Conservation (phyloP, 2,113 vertebrate species). For the Chaenogobius annularis region DNA sequence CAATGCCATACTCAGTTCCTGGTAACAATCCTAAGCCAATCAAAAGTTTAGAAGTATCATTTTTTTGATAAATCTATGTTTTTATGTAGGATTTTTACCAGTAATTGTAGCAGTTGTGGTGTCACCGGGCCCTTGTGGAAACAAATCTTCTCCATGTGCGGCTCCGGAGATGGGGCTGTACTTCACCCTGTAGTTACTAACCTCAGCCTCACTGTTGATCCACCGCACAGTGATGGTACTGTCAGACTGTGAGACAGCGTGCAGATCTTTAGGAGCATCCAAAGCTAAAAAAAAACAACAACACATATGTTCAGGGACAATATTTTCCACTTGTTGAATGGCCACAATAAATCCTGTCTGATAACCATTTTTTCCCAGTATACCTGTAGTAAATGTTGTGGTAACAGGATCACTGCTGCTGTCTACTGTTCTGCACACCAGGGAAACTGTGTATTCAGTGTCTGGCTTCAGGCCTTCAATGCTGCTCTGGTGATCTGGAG, state of each 20-base stretch:
- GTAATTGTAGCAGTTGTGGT: conserved; percentile 83
- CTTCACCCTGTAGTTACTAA: conserved; percentile 85
- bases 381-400: conserved; percentile 88
- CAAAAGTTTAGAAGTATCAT: neutral
- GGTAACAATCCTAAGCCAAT: conserved; percentile 82
- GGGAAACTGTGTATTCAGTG: conserved; percentile 85
- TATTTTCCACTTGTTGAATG: too few species aligned
- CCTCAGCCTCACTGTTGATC: conserved; percentile 84
- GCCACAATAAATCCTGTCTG: neutral
- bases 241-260: conserved; percentile 84
- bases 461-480: conserved; percentile 84
- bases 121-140: conserved; percentile 77
- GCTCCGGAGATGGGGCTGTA: conserved; percentile 89
- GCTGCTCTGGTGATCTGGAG: conserved; percentile 84
- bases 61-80: neutral
- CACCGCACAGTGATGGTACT: conserved; percentile 87
- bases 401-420: conserved; percentile 80
- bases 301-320: neutral
- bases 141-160: conserved; percentile 82
- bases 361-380: neutral
- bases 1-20: conserved; percentile 94
- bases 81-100: conserved; percentile 66
- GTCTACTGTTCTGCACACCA: conserved; percentile 80
- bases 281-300: conserved; percentile 75
- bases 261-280: conserved; percentile 85